Evolutionary conservation across 2,888 invertebrate species (phyloP).

Genomic region (Parasteatoda lunata): DNA sequence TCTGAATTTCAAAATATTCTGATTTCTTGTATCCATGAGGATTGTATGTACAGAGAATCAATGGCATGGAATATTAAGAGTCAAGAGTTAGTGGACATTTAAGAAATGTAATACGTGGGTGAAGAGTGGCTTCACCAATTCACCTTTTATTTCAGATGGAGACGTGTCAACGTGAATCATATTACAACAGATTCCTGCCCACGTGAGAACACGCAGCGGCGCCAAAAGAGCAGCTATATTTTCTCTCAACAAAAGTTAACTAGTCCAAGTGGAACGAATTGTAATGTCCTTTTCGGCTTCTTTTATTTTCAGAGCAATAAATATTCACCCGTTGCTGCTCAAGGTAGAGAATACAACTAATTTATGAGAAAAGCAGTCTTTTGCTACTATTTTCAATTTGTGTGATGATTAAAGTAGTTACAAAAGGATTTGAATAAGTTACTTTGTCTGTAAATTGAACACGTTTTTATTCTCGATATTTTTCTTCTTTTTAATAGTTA

Average conservation of each 20-base stretch:
- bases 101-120: background rate
- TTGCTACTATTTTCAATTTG: no score
- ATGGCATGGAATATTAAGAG: background rate
- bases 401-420: no score
- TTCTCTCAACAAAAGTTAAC: background rate
- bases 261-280: background rate
- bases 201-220: background rate
- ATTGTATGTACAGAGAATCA: background rate
- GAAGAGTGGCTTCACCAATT: background rate
- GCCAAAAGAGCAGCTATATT: background rate
- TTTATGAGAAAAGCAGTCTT: no score
- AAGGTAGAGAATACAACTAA: no score
- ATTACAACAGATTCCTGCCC: background rate
- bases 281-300: background rate
- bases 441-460: no score
- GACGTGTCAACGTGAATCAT: background rate
- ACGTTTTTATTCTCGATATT: no score
- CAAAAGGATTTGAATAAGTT: no score
- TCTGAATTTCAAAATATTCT: background rate
- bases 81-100: background rate
- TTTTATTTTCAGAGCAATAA: background rate
- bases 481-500: no score
- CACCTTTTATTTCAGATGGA: background rate
- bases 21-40: background rate
- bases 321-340: background rate